Conservation (phyloP, 2,113 vertebrate species). For the Notechis scutatus region DNA sequence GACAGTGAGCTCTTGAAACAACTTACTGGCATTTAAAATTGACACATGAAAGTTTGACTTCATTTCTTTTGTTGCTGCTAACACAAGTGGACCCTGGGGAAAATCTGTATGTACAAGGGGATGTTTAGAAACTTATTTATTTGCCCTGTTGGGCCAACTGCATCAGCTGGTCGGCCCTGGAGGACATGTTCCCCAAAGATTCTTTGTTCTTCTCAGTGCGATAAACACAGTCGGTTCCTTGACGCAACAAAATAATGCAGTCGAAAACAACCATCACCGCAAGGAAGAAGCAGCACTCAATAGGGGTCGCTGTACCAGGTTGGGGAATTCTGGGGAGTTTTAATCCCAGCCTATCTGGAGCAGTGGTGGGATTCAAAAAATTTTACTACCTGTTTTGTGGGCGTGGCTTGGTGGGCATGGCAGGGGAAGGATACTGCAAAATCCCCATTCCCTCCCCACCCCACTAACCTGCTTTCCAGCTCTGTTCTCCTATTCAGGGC, state of each 20-base stretch:
- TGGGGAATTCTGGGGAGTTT: neutral
- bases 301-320: neutral
- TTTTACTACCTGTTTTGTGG: too few species aligned
- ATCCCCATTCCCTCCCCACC: too few species aligned
- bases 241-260: conserved; percentile 29
- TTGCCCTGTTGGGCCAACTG: neutral
- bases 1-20: neutral
- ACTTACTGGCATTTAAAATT: neutral
- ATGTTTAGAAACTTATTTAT: conserved; percentile 23
- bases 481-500: too few species aligned
- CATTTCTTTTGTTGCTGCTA: neutral
- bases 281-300: conserved; percentile 31
- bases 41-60: fast-evolving
- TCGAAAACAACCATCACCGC: conserved; percentile 22
- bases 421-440: too few species aligned
- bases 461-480: too few species aligned
- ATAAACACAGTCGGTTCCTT: conserved; percentile 33
- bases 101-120: neutral
- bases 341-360: neutral
- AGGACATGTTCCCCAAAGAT: conserved; percentile 28
- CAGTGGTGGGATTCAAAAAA: too few species aligned
- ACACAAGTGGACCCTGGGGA: conserved; percentile 33
- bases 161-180: neutral
- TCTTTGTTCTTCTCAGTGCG: conserved; percentile 40
- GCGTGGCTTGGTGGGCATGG: too few species aligned